Percentiles rank a stretch among this genome's conserved stretches.
Conservation (phyloP, 2,888 invertebrate genomes). For the Drosophila picticornis region DNA sequence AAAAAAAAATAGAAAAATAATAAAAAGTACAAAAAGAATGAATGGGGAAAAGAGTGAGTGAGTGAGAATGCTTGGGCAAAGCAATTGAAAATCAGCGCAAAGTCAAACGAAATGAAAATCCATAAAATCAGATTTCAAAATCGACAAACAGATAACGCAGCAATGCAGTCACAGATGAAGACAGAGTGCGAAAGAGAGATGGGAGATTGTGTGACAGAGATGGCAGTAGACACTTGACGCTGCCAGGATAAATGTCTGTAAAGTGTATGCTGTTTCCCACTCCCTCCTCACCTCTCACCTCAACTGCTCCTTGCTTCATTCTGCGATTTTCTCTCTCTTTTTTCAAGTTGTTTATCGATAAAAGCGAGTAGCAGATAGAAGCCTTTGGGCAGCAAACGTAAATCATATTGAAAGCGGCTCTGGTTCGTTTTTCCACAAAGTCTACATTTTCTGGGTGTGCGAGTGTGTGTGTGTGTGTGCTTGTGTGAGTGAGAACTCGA, state of each 20-base stretch:
- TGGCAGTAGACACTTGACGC: conserved; percentile 37
- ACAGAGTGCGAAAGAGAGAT: neutral
- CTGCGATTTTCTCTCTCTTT: neutral
- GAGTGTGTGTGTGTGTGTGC: neutral
- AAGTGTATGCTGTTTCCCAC: conserved; percentile 33
- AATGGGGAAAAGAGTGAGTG: conserved; percentile 2
- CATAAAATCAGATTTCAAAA: conserved; percentile 81
- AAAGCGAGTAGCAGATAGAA: conserved; percentile 32
- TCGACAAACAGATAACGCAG: conserved; percentile 69
- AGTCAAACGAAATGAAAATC: conserved; percentile 79
- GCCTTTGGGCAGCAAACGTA: conserved; percentile 48
- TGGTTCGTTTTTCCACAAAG: conserved; percentile 31
- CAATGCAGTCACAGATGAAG: conserved; percentile 31
- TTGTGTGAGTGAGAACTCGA: conserved; percentile 4
- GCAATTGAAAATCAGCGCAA: conserved; percentile 75
- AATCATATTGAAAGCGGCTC: conserved; percentile 67
- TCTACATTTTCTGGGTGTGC: conserved; percentile 42
- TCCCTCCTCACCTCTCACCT: neutral
- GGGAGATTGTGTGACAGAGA: neutral
- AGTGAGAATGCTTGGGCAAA: conserved; percentile 19
- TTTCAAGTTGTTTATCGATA: conserved; percentile 76
- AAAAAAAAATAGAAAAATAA: conserved; percentile 24
- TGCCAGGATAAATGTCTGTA: conserved; percentile 55
- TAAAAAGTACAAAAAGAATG: neutral
- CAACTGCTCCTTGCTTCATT: conserved; percentile 7